These are phyloP conservation scores for Hydrocynus forskahlii DNA, from an alignment of 2,797 vertebrate species.

Conservation along the genomic window DNA sequence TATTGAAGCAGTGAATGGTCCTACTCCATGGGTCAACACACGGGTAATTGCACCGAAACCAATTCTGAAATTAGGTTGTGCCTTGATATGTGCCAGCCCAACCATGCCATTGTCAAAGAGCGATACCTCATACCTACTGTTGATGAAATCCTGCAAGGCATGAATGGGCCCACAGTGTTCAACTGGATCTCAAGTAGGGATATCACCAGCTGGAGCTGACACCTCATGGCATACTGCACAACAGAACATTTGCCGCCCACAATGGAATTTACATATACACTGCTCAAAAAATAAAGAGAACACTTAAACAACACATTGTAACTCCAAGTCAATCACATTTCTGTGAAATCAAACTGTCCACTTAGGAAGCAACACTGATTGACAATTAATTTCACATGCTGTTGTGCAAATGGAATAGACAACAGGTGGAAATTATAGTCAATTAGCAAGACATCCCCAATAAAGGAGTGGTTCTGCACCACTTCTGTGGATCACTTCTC, in stretches of 20 bases:
- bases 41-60: conserved; percentile 16
- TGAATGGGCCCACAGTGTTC: conserved; percentile 36
- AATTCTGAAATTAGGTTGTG: conserved; percentile 2
- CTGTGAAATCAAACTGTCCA: too few relatives aligned
- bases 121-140: conserved; percentile 29
- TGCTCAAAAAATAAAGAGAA: too few relatives aligned
- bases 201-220: conserved; percentile 34
- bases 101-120: conserved; percentile 18
- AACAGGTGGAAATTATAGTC: too few relatives aligned
- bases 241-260: conserved; percentile 37
- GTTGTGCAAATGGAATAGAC: too few relatives aligned
- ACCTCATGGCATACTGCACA: not conserved
- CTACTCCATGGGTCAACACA: conserved; percentile 42
- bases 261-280: conserved; percentile 40
- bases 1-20: conserved; percentile 21
- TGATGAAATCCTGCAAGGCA: conserved; percentile 36
- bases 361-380: too few relatives aligned
- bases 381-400: too few relatives aligned
- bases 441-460: too few relatives aligned
- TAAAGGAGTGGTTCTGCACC: too few relatives aligned
- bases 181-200: conserved; percentile 36
- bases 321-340: too few relatives aligned
- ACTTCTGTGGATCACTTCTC: too few relatives aligned
- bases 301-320: too few relatives aligned
- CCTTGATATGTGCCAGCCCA: too few relatives aligned